Conservation (phyloP, 1,140 invertebrate genomes). For the Hetaerina americana region DNA sequence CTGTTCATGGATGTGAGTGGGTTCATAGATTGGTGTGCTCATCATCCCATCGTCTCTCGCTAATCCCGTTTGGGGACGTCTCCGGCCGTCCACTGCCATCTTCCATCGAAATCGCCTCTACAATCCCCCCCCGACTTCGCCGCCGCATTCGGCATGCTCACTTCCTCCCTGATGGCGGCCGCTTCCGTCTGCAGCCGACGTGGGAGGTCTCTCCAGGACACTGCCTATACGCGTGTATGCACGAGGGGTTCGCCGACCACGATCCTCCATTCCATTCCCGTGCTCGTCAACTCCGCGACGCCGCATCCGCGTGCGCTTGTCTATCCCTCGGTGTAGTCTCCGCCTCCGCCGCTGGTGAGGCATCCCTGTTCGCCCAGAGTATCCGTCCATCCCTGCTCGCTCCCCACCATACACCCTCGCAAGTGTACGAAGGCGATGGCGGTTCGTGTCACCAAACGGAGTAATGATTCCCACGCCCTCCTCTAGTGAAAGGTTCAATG, state of each 20-base stretch:
- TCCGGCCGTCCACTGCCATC: neutral
- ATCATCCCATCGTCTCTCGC: neutral
- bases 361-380: no score
- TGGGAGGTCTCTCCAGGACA: neutral
- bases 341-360: no score
- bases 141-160: neutral
- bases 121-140: neutral
- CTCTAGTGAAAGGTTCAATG: no score
- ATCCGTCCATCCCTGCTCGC: no score
- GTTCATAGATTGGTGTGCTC: neutral
- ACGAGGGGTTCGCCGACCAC: neutral
- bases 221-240: neutral
- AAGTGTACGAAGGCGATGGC: no score
- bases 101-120: neutral
- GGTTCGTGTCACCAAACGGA: no score
- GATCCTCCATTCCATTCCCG: neutral
- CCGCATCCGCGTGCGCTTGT: no score
- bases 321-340: neutral
- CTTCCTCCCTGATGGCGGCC: neutral
- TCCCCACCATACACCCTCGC: no score
- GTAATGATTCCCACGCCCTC: no score
- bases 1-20: neutral
- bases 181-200: neutral
- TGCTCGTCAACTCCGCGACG: no score
- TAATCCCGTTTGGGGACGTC: neutral